A percentile compares a stretch with the other conserved stretches of the same genome.
These are phyloP conservation scores for Apodemus speciosus DNA, from an alignment of 2,113 vertebrate species.

Conservation along the genomic window DNA sequence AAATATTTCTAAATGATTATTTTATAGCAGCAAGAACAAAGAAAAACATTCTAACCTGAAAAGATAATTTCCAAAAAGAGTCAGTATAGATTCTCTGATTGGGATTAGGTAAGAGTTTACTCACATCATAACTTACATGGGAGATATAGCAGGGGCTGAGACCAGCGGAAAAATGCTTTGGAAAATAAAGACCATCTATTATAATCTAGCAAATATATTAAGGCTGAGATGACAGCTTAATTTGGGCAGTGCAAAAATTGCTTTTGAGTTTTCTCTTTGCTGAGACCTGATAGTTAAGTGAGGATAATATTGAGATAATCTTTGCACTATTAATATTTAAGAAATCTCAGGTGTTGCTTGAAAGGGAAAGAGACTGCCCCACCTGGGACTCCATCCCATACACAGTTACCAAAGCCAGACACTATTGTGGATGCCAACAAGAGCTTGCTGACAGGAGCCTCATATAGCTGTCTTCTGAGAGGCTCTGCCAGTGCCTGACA, in stretches of 20 bases:
- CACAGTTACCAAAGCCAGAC: too few relatives aligned
- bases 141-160: background rate
- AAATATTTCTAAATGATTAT: conserved; percentile 12
- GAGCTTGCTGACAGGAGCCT: too few relatives aligned
- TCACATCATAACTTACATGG: background rate
- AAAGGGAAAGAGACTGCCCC: too few relatives aligned
- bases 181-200: background rate
- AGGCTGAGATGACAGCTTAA: background rate
- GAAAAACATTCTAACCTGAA: background rate
- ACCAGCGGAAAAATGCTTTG: background rate
- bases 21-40: background rate
- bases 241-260: background rate
- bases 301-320: background rate
- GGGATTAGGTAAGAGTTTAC: background rate
- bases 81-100: background rate
- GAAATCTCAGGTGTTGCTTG: background rate
- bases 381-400: too few relatives aligned
- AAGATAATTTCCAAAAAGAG: background rate
- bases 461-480: too few relatives aligned
- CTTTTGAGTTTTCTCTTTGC: background rate
- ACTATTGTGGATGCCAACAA: too few relatives aligned
- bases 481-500: too few relatives aligned
- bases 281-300: background rate
- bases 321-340: background rate
- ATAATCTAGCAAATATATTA: too few relatives aligned